These are phyloP conservation scores for Campoplex capitator DNA, from an alignment of 2,888 invertebrate genomes.

Conservation along the genomic window DNA sequence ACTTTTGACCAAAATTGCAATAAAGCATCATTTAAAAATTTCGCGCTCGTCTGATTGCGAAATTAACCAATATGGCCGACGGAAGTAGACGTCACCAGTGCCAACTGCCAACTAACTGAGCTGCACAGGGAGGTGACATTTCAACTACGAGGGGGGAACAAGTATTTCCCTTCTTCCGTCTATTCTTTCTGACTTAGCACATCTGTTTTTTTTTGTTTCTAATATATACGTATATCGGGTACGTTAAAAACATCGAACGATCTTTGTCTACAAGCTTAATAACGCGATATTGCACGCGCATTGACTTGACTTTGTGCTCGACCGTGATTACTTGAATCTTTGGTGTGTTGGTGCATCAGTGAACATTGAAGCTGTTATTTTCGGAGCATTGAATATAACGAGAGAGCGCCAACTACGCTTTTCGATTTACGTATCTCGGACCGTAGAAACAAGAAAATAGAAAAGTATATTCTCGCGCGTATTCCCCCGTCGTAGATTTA, in stretches of 20 bases:
- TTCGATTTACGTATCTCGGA: neutral
- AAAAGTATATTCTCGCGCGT: neutral
- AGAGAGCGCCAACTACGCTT: conserved; percentile 38
- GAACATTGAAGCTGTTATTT: conserved; percentile 66
- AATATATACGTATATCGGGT: conserved; percentile 70
- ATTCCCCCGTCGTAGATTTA: neutral
- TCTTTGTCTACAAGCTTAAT: conserved; percentile 24
- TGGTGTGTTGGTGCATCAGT: conserved; percentile 41
- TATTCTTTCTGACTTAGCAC: conserved; percentile 62
- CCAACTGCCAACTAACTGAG: conserved; percentile 81
- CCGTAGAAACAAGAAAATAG: neutral
- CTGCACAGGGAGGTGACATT: conserved; percentile 76
- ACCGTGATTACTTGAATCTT: conserved; percentile 12
- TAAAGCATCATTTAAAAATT: conserved; percentile 11
- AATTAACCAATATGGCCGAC: conserved; percentile 77
- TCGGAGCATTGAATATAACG: conserved; percentile 58
- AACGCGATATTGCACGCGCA: conserved; percentile 42
- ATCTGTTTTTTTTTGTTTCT: conserved; percentile 71
- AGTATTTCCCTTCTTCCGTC: conserved; percentile 75
- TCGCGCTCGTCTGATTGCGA: conserved; percentile 9
- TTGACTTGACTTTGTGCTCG: conserved; percentile 58
- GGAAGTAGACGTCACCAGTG: conserved; percentile 84
- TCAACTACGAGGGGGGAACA: conserved; percentile 75
- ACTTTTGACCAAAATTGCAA: neutral
- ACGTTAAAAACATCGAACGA: conserved; percentile 69